These are phyloP conservation scores for Martes martes DNA, from an alignment of 2,113 vertebrate species.

Conservation along the genomic window DNA sequence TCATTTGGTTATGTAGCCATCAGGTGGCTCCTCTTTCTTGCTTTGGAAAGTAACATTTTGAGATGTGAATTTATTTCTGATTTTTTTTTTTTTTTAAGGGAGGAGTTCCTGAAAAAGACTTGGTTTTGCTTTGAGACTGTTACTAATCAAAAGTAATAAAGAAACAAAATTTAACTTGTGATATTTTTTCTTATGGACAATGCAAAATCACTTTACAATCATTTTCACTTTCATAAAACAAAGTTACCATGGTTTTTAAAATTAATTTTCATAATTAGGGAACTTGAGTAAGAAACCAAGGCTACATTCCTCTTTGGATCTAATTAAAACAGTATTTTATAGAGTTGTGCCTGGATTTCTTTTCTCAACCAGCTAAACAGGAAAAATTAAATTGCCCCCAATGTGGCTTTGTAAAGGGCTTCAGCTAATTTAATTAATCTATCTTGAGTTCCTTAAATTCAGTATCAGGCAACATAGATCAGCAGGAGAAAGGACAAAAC, in stretches of 20 bases:
- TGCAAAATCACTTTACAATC: slow-evolving; percentile 53
- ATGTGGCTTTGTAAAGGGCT: slow-evolving; percentile 59
- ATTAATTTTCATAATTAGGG: slow-evolving; percentile 76
- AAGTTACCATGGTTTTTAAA: slow-evolving; percentile 61
- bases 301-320: slow-evolving; percentile 60
- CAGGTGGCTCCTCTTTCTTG: not conserved
- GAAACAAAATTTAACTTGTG: not conserved
- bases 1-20: not conserved
- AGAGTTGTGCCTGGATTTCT: slow-evolving; percentile 63
- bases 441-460: slow-evolving; percentile 62
- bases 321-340: slow-evolving; percentile 80
- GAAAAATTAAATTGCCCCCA: slow-evolving; percentile 69
- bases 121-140: not conserved
- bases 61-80: not conserved
- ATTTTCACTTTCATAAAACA: slow-evolving; percentile 60
- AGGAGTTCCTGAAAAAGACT: not conserved
- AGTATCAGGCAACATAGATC: slow-evolving; percentile 41
- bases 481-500: slow-evolving; percentile 1
- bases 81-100: not conserved
- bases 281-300: slow-evolving; percentile 64
- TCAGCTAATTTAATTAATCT: slow-evolving; percentile 75
- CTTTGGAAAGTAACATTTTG: not conserved
- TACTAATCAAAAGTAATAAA: not conserved
- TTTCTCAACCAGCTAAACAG: slow-evolving; percentile 59
- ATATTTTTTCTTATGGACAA: not conserved